Percentiles rank a stretch among this genome's conserved stretches.
Evolutionary conservation across 2,888 invertebrate genomes (phyloP).

Genomic region (Platynereis dumerilii): DNA sequence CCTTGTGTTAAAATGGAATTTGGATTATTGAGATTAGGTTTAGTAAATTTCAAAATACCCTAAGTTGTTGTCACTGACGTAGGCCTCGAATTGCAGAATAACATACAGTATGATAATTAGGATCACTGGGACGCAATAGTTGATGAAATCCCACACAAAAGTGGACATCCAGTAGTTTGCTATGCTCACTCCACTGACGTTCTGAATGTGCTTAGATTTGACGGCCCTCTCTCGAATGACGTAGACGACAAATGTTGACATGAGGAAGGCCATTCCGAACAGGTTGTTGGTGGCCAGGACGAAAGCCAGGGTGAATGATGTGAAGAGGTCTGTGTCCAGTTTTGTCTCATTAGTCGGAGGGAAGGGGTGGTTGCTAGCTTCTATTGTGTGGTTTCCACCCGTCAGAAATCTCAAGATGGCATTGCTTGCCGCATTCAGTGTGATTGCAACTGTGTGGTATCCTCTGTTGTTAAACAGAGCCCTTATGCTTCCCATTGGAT

Average conservation of each 20-base stretch:
- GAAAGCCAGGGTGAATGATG: constrained; percentile 25
- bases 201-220: constrained; percentile 54
- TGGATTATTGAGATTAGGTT: no score
- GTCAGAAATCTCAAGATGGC: constrained; percentile 39
- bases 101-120: constrained; percentile 71
- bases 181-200: constrained; percentile 51
- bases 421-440: constrained; percentile 66
- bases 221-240: constrained; percentile 50
- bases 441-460: constrained; percentile 75
- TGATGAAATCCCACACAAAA: constrained; percentile 73
- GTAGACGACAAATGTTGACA: constrained; percentile 53
- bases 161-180: constrained; percentile 75
- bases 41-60: constrained; percentile 13
- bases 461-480: constrained; percentile 81
- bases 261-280: constrained; percentile 58
- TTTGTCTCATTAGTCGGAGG: constrained; percentile 58
- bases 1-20: no score
- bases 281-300: constrained; percentile 29
- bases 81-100: constrained; percentile 74
- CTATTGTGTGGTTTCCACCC: constrained; percentile 60
- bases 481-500: constrained; percentile 48
- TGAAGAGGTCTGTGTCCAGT: constrained; percentile 21
- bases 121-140: constrained; percentile 70
- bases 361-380: constrained; percentile 73
- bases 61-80: constrained; percentile 23